phyloP scores from a whole-genome alignment of 2,113 vertebrate species.

The Lucifuga dentata region DNA sequence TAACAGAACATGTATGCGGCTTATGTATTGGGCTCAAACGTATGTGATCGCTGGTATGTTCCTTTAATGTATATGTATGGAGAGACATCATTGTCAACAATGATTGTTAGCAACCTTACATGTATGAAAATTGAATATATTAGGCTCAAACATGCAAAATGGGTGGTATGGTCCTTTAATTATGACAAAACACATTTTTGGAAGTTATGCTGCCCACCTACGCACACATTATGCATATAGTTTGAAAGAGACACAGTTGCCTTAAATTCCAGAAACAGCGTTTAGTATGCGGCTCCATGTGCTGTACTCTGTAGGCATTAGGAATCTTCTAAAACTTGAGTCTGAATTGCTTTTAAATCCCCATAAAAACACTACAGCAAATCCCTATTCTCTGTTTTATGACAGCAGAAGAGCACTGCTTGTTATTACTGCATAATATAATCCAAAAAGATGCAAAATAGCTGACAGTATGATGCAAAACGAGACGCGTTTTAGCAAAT shows the following conservation, averaged over 20 bases:
- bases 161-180: too few relatives aligned
- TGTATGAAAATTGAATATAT: too few relatives aligned
- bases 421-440: neutral
- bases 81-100: too few relatives aligned
- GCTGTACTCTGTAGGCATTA: neutral
- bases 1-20: too few relatives aligned
- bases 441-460: neutral
- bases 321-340: neutral
- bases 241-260: slow-evolving; percentile 1
- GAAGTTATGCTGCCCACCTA: neutral
- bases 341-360: slow-evolving; percentile 6
- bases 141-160: too few relatives aligned
- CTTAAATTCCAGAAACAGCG: slow-evolving; percentile 9
- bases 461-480: neutral
- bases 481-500: neutral
- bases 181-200: slow-evolving; percentile 9
- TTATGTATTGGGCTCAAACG: too few relatives aligned
- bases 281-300: slow-evolving; percentile 13
- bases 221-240: neutral
- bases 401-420: neutral
- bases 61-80: too few relatives aligned
- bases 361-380: neutral
- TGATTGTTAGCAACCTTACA: too few relatives aligned
- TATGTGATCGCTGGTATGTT: too few relatives aligned
- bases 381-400: neutral